Conservation (phyloP, 2,888 invertebrate species). For the Stenchaetothrips biformis region DNA sequence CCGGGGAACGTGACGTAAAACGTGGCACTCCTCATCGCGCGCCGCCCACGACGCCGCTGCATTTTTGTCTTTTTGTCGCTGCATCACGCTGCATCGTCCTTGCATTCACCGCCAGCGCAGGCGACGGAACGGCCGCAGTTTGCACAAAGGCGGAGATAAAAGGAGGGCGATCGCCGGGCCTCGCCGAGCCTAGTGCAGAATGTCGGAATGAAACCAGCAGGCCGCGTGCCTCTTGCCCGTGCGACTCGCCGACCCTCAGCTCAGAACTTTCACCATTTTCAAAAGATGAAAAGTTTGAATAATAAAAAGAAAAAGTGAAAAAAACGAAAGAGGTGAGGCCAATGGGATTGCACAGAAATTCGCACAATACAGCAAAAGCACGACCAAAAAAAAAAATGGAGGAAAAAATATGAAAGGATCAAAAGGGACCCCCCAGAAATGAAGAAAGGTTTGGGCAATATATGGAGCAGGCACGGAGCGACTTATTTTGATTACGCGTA, state of each 20-base stretch:
- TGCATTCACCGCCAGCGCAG: background rate
- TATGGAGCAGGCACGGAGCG: too few relatives aligned
- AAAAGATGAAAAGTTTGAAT: constrained; percentile 15
- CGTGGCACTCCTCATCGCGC: too few relatives aligned
- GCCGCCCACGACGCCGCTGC: too few relatives aligned
- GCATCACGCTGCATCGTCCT: too few relatives aligned
- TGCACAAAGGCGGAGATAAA: too few relatives aligned
- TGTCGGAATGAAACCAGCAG: background rate
- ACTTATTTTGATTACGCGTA: too few relatives aligned
- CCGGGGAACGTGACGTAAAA: too few relatives aligned
- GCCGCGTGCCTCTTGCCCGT: background rate
- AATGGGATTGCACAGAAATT: background rate
- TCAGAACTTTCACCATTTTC: constrained; percentile 12
- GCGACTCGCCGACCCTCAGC: too few relatives aligned
- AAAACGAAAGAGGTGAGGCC: background rate
- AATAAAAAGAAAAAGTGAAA: constrained; percentile 8
- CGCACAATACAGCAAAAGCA: background rate
- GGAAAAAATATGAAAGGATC: too few relatives aligned
- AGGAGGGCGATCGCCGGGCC: background rate
- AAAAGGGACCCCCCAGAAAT: too few relatives aligned
- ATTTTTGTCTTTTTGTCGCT: too few relatives aligned
- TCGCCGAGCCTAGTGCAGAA: background rate
- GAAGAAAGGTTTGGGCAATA: too few relatives aligned
- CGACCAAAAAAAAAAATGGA: background rate
- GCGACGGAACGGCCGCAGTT: background rate